A percentile compares a stretch with the other conserved stretches of the same genome.
These are phyloP conservation scores for Sinodicranocentrus sp. DNA, from an alignment of 2,888 invertebrate genomes.

Conservation along the genomic window DNA sequence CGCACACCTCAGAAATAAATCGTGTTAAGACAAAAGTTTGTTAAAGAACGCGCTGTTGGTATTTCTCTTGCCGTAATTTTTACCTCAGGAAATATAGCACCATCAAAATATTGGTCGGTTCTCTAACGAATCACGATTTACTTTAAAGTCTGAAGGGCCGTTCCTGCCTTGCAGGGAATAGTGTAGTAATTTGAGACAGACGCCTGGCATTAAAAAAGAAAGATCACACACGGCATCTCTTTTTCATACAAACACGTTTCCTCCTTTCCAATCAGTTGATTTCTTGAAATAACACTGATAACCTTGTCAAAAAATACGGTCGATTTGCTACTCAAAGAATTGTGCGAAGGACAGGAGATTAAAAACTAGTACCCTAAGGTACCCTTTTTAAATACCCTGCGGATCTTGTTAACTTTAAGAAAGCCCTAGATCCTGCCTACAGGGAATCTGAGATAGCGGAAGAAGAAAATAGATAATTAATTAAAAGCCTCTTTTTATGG, in stretches of 20 bases:
- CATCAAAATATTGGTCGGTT: no score
- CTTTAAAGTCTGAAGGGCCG: no score
- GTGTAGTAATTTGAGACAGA: conserved; percentile 58
- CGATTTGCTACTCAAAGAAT: no score
- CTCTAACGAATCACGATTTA: no score
- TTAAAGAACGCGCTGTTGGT: no score
- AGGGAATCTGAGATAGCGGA: conserved; percentile 46
- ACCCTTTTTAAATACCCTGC: neutral
- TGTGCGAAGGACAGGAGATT: neutral
- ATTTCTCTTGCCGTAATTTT: no score
- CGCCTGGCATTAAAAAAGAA: conserved; percentile 42
- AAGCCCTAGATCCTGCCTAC: neutral
- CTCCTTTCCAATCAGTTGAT: conserved; percentile 39
- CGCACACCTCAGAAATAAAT: no score
- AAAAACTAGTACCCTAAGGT: neutral
- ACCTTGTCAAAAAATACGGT: conserved; percentile 16
- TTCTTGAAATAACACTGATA: conserved; percentile 42
- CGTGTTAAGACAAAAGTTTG: no score
- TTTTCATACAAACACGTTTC: conserved; percentile 29
- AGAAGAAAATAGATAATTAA: conserved; percentile 40
- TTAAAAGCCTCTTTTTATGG: conserved; percentile 42
- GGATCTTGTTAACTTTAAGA: neutral
- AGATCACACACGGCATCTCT: conserved; percentile 4
- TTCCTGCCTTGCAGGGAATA: no score
- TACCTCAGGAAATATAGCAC: no score